These are phyloP conservation scores for Muscicapa adusta DNA, from an alignment of 2,113 vertebrate species.

Conservation along the genomic window DNA sequence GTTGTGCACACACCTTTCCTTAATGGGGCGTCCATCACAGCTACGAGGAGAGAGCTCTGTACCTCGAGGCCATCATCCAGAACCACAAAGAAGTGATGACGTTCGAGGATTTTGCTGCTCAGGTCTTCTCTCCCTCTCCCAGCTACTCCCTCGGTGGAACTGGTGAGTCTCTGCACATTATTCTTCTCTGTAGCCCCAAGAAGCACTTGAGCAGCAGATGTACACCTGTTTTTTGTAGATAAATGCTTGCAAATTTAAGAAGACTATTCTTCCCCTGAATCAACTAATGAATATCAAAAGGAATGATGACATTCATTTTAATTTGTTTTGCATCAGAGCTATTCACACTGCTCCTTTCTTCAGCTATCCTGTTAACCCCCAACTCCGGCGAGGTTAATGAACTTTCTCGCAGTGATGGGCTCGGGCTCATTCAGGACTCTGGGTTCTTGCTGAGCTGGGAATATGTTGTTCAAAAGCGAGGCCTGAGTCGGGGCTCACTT, in stretches of 20 bases:
- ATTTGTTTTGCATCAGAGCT: constrained; percentile 80
- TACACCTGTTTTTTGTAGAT: constrained; percentile 83
- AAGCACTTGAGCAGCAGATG: constrained; percentile 71
- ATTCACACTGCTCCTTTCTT: constrained; percentile 74
- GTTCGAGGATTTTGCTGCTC: constrained; percentile 96
- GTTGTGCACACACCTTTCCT: constrained; percentile 63
- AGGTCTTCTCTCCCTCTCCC: constrained; percentile 94
- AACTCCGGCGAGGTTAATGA: constrained; percentile 78
- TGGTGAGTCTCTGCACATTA: constrained; percentile 81
- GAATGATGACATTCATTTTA: constrained; percentile 79
- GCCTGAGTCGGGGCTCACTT: constrained; percentile 71
- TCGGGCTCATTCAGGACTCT: constrained; percentile 69
- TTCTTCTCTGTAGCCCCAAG: constrained; percentile 46
- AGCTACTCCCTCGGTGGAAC: constrained; percentile 86
- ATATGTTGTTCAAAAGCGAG: constrained; percentile 69
- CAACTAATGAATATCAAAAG: constrained; percentile 86
- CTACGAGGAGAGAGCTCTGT: constrained; percentile 95
- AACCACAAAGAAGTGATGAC: constrained; percentile 96
- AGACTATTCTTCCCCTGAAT: constrained; percentile 71
- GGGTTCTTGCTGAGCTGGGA: constrained; percentile 74
- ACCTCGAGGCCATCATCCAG: constrained; percentile 96
- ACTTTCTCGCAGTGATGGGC: constrained; percentile 75
- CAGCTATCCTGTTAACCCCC: constrained; percentile 76
- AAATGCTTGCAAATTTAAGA: constrained; percentile 79
- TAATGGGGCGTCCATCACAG: constrained; percentile 73